These are phyloP conservation scores for Arbacia lixula DNA, from an alignment of 53 echinoderm and acorn worm genomes.

Conservation along the genomic window DNA sequence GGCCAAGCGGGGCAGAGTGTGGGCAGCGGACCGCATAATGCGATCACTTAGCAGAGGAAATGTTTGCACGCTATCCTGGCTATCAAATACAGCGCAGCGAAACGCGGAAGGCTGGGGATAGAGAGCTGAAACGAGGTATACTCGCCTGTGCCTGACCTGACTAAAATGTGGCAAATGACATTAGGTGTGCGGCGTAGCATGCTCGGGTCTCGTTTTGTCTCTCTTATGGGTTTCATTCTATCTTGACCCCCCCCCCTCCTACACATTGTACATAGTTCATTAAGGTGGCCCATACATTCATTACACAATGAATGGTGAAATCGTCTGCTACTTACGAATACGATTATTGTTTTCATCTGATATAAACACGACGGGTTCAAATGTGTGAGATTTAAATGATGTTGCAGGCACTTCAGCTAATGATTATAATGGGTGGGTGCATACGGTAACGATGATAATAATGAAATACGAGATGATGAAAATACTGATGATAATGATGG, in stretches of 20 bases:
- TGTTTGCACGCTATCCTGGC: constrained; percentile 82
- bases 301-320: no score
- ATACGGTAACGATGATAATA: no score
- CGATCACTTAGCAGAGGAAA: constrained; percentile 85
- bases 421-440: no score
- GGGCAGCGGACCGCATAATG: constrained; percentile 70
- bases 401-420: no score
- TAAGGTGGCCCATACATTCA: no score
- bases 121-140: background rate
- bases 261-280: no score
- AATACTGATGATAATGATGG: no score
- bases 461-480: no score
- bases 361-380: no score
- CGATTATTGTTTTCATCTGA: no score
- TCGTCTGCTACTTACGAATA: no score
- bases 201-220: constrained; percentile 4
- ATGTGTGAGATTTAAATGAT: no score
- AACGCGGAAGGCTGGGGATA: constrained; percentile 30
- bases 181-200: constrained; percentile 48
- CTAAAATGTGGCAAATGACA: constrained; percentile 60
- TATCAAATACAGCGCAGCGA: constrained; percentile 75
- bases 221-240: background rate
- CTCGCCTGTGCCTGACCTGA: constrained; percentile 43
- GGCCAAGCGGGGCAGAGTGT: constrained; percentile 48
- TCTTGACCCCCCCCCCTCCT: background rate